These are phyloP conservation scores for Epirrhoe tristata DNA, from an alignment of 2,888 invertebrate species.

Conservation along the genomic window DNA sequence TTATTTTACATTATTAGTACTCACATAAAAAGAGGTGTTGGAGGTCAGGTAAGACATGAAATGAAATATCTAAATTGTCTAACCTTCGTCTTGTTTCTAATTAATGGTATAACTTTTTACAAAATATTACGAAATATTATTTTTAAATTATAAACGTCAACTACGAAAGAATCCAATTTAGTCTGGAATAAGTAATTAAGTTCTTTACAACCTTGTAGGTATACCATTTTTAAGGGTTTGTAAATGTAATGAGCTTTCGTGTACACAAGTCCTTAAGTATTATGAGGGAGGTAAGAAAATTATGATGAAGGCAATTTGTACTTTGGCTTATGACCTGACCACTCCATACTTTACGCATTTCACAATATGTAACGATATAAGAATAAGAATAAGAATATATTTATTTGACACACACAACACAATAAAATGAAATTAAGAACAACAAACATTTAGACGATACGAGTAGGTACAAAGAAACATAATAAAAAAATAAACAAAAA, in stretches of 20 bases:
- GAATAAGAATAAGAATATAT: too few species aligned
- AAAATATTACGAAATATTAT: constrained; percentile 20
- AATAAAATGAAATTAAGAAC: too few species aligned
- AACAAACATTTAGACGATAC: too few species aligned
- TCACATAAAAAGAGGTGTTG: not conserved
- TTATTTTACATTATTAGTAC: not conserved
- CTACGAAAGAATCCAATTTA: constrained; percentile 14
- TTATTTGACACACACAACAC: too few species aligned
- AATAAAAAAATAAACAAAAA: too few species aligned
- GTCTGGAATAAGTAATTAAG: constrained; percentile 14
- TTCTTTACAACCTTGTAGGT: constrained; percentile 12
- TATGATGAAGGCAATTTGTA: not conserved
- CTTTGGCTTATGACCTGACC: not conserved
- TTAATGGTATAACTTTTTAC: constrained; percentile 15
- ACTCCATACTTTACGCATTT: too few species aligned
- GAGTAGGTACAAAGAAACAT: too few species aligned
- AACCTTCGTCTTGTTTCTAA: constrained; percentile 13
- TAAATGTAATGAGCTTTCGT: not conserved
- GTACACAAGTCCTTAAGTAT: not conserved
- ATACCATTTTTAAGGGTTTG: not conserved
- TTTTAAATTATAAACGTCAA: too few species aligned
- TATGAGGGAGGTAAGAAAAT: not conserved
- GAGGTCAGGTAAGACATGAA: constrained; percentile 5
- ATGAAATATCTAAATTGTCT: not conserved
- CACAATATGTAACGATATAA: too few species aligned